Evolutionary conservation across 2,888 invertebrate genomes (phyloP).

Genomic region (Acrobasis suavella): DNA sequence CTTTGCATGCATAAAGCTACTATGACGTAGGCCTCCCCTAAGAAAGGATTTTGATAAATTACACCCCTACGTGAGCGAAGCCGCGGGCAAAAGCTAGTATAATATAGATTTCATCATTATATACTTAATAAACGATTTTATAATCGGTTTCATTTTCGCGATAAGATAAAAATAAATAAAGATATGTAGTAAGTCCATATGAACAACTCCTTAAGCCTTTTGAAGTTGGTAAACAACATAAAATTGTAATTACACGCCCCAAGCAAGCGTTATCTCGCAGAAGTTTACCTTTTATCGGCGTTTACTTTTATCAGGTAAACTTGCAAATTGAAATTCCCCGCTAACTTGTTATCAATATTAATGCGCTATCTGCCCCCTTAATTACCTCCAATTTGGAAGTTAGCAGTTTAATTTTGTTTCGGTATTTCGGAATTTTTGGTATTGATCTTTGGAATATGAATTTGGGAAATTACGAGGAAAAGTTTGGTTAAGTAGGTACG

Average conservation of each 20-base stretch:
- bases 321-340: slow-evolving; percentile 78
- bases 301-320: slow-evolving; percentile 76
- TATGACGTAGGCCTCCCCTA: too few species aligned
- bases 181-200: too few species aligned
- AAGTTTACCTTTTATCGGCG: slow-evolving; percentile 17
- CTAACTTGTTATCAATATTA: slow-evolving; percentile 82
- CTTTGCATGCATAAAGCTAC: too few species aligned
- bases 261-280: slow-evolving; percentile 15
- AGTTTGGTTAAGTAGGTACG: background rate
- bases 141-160: too few species aligned
- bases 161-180: too few species aligned
- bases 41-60: too few species aligned
- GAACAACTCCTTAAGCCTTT: too few species aligned
- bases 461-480: background rate
- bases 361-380: slow-evolving; percentile 69
- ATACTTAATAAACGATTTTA: too few species aligned
- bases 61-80: too few species aligned
- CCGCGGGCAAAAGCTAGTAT: too few species aligned
- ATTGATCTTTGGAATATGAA: slow-evolving; percentile 6
- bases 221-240: background rate
- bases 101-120: too few species aligned
- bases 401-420: slow-evolving; percentile 13
- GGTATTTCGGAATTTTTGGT: slow-evolving; percentile 2
- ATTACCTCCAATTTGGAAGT: slow-evolving; percentile 47
- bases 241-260: background rate